Evolutionary conservation across 2,888 invertebrate species (phyloP).

Genomic region (Drosophila putrida): DNA sequence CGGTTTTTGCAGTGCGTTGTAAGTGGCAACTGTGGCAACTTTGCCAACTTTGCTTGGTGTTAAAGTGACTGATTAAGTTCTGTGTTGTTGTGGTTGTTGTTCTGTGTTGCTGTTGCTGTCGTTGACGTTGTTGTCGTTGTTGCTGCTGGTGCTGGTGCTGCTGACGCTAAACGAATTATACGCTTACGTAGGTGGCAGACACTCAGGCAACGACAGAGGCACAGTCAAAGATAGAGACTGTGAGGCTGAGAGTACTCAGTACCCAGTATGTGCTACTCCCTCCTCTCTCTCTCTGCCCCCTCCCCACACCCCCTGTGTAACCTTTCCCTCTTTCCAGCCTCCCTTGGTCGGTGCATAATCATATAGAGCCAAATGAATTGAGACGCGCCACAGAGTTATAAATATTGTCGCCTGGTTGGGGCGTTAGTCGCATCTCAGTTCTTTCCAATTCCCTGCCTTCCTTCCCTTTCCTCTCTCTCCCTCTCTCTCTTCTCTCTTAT

Average conservation of each 20-base stretch:
- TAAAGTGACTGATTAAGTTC: constrained; percentile 80
- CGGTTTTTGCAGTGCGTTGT: constrained; percentile 44
- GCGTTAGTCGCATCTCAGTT: constrained; percentile 50
- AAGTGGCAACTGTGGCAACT: constrained; percentile 71
- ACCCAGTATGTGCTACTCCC: neutral
- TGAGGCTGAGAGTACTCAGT: constrained; percentile 19
- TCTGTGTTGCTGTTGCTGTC: constrained; percentile 15
- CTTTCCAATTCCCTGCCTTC: constrained; percentile 7
- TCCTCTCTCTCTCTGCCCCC: neutral
- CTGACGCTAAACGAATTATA: constrained; percentile 81
- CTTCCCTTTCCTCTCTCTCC: too few relatives aligned
- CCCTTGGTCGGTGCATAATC: constrained; percentile 39
- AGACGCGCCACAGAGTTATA: constrained; percentile 77
- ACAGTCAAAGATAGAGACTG: constrained; percentile 24
- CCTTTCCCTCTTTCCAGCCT: neutral
- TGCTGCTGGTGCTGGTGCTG: constrained; percentile 49
- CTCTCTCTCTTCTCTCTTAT: neutral
- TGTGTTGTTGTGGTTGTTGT: constrained; percentile 46
- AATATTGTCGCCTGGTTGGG: constrained; percentile 72
- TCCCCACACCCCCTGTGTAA: neutral
- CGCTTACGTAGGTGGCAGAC: constrained; percentile 82
- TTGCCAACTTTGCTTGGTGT: constrained; percentile 68
- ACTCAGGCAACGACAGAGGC: constrained; percentile 56
- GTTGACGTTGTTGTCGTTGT: constrained; percentile 39
- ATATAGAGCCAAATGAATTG: constrained; percentile 72